Conservation (phyloP, 2,797 vertebrate genomes). For the Typhlichthys eigenmanni region DNA sequence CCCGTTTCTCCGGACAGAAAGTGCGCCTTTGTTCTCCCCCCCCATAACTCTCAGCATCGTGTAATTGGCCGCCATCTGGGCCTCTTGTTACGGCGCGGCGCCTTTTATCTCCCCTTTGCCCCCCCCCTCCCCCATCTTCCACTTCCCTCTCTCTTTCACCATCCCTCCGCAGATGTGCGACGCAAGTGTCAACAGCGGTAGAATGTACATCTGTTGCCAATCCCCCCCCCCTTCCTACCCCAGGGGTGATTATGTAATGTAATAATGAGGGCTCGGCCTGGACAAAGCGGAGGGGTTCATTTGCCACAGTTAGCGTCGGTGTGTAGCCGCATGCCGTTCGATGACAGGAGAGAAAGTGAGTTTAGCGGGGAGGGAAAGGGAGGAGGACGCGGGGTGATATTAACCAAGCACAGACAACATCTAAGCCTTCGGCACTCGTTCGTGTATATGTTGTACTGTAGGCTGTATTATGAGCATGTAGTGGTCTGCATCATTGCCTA, state of each 20-base stretch:
- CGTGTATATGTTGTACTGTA: slow-evolving; percentile 9
- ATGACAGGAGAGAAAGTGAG: not conserved
- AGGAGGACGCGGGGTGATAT: not conserved
- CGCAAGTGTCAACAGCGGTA: slow-evolving; percentile 51
- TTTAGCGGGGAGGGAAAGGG: not conserved
- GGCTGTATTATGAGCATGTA: slow-evolving; percentile 4
- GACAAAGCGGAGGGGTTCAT: slow-evolving; percentile 4
- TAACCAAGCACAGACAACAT: too few relatives aligned
- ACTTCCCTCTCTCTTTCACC: not conserved
- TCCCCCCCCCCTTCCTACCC: slow-evolving; percentile 35
- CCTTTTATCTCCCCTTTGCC: slow-evolving; percentile 14
- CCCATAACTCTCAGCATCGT: slow-evolving; percentile 57
- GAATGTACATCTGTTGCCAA: slow-evolving; percentile 65
- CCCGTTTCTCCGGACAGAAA: slow-evolving; percentile 59
- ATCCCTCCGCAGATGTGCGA: slow-evolving; percentile 38
- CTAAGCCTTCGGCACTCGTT: too few relatives aligned
- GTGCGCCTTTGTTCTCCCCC: slow-evolving; percentile 70
- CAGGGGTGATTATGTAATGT: slow-evolving; percentile 58
- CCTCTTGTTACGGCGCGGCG: slow-evolving; percentile 45
- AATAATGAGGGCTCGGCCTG: slow-evolving; percentile 39
- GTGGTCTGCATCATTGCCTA: slow-evolving; percentile 13
- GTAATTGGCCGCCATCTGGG: slow-evolving; percentile 72
- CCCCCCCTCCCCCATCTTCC: not conserved
- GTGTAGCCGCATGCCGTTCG: not conserved
- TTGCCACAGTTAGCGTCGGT: slow-evolving; percentile 5